phyloP scores from a whole-genome alignment of 2,113 vertebrate genomes.

The Orycteropus afer region DNA sequence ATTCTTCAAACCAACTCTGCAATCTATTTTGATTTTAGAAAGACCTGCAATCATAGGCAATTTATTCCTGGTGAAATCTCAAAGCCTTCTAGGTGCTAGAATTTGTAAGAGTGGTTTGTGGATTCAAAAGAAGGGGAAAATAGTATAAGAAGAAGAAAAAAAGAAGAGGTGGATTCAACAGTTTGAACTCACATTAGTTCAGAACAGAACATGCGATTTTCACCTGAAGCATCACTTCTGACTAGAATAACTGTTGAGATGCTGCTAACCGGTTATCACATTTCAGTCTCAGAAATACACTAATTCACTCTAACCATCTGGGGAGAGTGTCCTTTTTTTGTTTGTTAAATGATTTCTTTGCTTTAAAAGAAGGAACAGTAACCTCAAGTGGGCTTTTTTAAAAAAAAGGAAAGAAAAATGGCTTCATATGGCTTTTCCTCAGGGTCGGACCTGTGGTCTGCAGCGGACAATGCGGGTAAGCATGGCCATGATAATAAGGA shows the following conservation, averaged over 20 bases:
- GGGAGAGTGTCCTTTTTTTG: neutral
- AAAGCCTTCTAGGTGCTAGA: neutral
- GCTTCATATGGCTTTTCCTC: neutral
- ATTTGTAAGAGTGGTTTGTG: neutral
- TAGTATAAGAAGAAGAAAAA: neutral
- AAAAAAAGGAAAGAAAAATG: neutral
- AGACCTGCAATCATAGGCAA: neutral
- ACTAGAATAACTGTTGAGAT: neutral
- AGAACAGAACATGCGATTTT: neutral
- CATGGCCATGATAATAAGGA: neutral
- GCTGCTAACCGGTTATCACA: neutral
- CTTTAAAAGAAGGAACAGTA: conserved; percentile 7
- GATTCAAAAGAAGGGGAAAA: neutral
- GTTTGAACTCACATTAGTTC: neutral
- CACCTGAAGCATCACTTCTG: neutral
- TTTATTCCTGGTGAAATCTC: neutral
- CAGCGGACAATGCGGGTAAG: neutral
- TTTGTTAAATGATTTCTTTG: conserved; percentile 22
- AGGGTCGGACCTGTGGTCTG: neutral
- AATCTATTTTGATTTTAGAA: conserved; percentile 2
- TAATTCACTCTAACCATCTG: neutral
- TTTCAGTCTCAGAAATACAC: neutral
- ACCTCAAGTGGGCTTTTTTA: neutral
- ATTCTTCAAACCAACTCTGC: neutral
- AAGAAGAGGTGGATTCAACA: neutral